Base-by-base conservation (phyloP, 2,888 invertebrate species). In the Barypeithes pellucidus region DNA sequence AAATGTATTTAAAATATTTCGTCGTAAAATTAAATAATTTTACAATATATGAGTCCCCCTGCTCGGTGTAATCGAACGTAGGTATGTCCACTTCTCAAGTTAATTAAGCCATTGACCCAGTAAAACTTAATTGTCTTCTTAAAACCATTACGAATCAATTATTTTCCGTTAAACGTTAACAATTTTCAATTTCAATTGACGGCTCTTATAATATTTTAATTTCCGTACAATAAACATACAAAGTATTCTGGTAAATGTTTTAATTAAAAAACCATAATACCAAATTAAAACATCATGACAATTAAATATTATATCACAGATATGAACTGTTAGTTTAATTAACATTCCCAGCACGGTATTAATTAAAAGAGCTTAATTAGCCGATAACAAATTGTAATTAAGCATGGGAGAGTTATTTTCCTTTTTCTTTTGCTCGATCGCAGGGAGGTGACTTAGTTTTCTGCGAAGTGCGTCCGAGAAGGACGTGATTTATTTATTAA, bases 301-400 rank as follows among this genome's bases (percentile, higher is more conserved):
- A 57, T 57, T 29, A 50, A 50, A 50, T 50, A 22, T 50, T 24
- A 50, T 24, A 50, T 50, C 50, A 22, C 1, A 24, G 24, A 50
- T 16, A 33, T 57, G 8, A 57, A 57, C 33, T 57, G 33, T 22
- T 33, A 33, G 29, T 33, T 52, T 57, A 65, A 65, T 65, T 65
- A 29, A n/a, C 50, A 65, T 33, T 65, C 50, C 8, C 36, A 12
- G 14, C 33, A 65, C 33, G 36, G 12, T 45, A 59, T 43, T 45
- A 33, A 67, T 67, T 67, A 57, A 29, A 59, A 59, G 24, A 54
- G 33, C 29, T 59, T 67, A 67, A 67, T 57, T 67, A 57, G 57
- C 43, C 45, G 54, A 67, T 67, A 67, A 67, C 43, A 43, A 54
- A 39, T 57, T 66, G 57, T 57, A 67, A 67, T 67, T 67, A 67